phyloP scores from a whole-genome alignment of 1,140 invertebrate species.

The Tribolium castaneum region DNA sequence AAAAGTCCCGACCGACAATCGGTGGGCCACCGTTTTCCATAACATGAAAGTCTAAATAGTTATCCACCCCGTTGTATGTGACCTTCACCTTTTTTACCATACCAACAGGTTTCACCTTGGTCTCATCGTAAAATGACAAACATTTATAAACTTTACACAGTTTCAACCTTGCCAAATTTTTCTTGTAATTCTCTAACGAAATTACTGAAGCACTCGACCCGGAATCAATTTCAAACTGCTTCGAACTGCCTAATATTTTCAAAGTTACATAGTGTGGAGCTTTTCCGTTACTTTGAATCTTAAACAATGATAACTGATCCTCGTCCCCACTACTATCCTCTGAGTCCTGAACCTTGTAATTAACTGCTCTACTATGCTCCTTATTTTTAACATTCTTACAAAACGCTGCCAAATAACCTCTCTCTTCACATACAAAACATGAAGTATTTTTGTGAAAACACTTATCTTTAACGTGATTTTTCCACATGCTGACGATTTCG shows the following conservation, averaged over 20 bases:
- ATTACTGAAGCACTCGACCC: neutral
- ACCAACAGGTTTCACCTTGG: neutral
- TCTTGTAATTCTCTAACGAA: neutral
- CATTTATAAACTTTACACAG: neutral
- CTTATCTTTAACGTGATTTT: neutral
- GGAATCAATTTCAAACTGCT: neutral
- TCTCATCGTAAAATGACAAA: neutral
- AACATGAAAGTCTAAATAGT: too few relatives aligned
- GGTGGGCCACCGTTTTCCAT: too few relatives aligned
- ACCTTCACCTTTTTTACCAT: neutral
- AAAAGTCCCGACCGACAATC: too few relatives aligned
- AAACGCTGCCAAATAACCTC: neutral
- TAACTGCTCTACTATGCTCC: neutral
- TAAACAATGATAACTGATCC: too few relatives aligned
- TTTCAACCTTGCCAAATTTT: neutral
- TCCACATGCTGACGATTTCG: neutral
- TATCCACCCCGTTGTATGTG: too few relatives aligned
- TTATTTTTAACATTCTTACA: neutral
- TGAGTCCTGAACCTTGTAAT: neutral
- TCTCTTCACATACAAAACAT: constrained; percentile 15
- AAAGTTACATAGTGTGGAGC: neutral
- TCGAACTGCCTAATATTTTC: neutral
- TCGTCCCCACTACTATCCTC: neutral
- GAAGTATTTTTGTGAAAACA: neutral
- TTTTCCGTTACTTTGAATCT: neutral